These are phyloP conservation scores for Ptychodera flava DNA, from an alignment of 35 echinoderm and acorn worm species.

Conservation along the genomic window DNA sequence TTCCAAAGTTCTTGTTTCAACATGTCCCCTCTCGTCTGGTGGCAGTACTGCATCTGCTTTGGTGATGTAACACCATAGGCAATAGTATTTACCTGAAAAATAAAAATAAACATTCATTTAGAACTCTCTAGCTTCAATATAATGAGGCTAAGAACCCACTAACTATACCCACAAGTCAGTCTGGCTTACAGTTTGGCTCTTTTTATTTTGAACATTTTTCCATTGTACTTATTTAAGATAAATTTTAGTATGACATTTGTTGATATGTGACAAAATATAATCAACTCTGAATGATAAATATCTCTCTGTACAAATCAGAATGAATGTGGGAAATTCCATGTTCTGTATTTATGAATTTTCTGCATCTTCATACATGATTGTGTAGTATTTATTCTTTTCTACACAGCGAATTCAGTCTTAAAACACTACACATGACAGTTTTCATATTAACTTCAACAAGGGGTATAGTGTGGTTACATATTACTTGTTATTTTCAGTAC, in stretches of 20 bases:
- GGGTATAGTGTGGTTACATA: too few species aligned
- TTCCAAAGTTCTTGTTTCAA: neutral
- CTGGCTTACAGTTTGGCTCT: too few species aligned
- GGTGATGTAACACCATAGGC: neutral
- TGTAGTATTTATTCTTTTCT: neutral
- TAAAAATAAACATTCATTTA: neutral
- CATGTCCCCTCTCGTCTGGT: neutral
- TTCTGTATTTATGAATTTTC: too few species aligned
- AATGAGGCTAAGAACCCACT: neutral
- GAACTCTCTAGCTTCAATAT: neutral
- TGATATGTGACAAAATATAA: neutral
- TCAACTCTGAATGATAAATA: too few species aligned
- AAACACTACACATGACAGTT: neutral
- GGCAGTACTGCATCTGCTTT: neutral
- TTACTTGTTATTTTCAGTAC: too few species aligned
- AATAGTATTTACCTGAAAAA: neutral
- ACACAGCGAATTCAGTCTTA: neutral
- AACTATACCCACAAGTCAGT: too few species aligned
- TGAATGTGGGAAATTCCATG: too few species aligned
- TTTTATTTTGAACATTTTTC: too few species aligned
- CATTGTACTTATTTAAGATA: neutral
- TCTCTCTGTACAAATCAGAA: too few species aligned
- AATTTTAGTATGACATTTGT: neutral
- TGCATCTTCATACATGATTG: too few species aligned
- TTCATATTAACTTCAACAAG: neutral